Percentiles rank a stretch among this genome's conserved stretches.
Conservation (phyloP, 2,797 vertebrate genomes). For the Rousettus madagascariensis region DNA sequence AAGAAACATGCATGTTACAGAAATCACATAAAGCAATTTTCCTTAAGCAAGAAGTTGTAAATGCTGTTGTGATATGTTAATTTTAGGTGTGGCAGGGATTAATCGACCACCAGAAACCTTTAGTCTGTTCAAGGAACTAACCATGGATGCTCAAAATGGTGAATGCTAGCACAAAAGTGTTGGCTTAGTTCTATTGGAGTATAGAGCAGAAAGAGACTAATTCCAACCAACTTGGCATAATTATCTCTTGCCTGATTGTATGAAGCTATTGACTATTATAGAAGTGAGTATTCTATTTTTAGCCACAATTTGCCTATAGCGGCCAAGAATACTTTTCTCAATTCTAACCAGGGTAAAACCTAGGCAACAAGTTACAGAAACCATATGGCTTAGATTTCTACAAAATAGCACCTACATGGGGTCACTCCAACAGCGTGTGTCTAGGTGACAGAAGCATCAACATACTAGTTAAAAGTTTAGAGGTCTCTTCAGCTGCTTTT, state of each 20-base stretch:
- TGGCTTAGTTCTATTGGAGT: not conserved
- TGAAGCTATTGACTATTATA: slow-evolving; percentile 48
- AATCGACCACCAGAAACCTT: not conserved
- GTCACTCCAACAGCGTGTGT: not conserved
- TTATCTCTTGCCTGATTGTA: slow-evolving; percentile 29
- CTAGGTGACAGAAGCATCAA: not conserved
- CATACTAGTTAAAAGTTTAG: not conserved
- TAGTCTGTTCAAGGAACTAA: not conserved
- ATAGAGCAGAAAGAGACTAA: not conserved
- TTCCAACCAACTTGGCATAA: not conserved
- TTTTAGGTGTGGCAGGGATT: not conserved
- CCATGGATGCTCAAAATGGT: not conserved
- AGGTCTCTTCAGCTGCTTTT: not conserved
- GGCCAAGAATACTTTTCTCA: slow-evolving; percentile 7
- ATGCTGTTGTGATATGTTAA: not conserved
- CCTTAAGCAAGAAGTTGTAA: not conserved
- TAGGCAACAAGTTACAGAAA: not conserved
- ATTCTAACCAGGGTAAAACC: slow-evolving; percentile 16
- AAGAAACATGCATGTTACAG: not conserved
- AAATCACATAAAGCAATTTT: slow-evolving; percentile 17
- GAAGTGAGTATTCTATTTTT: slow-evolving; percentile 35
- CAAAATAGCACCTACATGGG: not conserved
- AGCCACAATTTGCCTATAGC: slow-evolving; percentile 31
- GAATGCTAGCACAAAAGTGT: not conserved
- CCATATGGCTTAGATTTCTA: not conserved